Evolutionary conservation across 2,113 vertebrate species (phyloP), one percentile per base, ranked within the genome.

Genomic region (Corapipo altera): DNA sequence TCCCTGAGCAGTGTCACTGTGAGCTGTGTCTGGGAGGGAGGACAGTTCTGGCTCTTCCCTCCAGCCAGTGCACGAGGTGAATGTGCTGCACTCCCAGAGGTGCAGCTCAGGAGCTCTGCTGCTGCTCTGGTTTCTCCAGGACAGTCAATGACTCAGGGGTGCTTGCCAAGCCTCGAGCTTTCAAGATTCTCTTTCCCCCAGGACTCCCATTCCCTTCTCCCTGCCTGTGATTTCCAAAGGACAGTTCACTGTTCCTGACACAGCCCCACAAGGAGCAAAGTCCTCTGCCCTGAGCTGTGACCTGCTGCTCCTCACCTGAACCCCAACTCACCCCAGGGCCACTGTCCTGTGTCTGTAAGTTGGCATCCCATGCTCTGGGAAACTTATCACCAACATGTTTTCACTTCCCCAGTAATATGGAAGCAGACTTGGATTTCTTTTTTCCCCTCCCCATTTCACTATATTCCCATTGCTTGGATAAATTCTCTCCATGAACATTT

Each of bases 321-420:
- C 15, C 28, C 13, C 41, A 87, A 37, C 75, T 12, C 54, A 43
- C n/a, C 17, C 69, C 67, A 61, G 12, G 51, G 26, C 71, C 23
- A 5, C 3, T 12, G 3, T 41, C 32, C 32, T 37, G 4, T 26
- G 8, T 7, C 32, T 8, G 0, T 15, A 66, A 49, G 5, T 57
- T 30, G 6, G 22, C 54, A 73, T 23, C 19, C 41, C 44, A 10
- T 32, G 19, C 41, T 17, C 64, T 6, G 4, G 73, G 12, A 52
- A 73, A 21, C 12, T 27, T 12, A 57, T 1, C 20, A 15, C 4
- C 48, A 54, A 41, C 0, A 4, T 41, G 21, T 22, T 82, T 62
- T 52, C 7, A 9, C 84, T 86, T 85, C 32, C 19, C 5, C 22
- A 58, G 3, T 30, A 51, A 67, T 15, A 55, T 2, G 4, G 27